Conservation (phyloP, 2,888 invertebrate species). For the Penaeus monodon region DNA sequence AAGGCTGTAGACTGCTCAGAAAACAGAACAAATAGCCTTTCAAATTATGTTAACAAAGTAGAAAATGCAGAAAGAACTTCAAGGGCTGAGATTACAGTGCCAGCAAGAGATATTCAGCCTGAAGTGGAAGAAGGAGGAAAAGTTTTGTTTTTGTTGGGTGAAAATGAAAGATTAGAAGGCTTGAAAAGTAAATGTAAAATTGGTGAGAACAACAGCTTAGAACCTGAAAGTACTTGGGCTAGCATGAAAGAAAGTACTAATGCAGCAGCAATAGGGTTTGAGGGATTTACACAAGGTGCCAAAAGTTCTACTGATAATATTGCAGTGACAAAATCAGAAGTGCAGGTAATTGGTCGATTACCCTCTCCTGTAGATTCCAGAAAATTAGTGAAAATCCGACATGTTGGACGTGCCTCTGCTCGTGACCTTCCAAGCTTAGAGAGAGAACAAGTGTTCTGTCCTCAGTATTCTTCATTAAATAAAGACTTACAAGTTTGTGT, state of each 20-base stretch:
- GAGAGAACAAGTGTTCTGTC: constrained; percentile 16
- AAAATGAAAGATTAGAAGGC: constrained; percentile 27
- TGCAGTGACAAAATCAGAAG: neutral
- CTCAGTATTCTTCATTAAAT: constrained; percentile 29
- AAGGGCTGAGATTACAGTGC: constrained; percentile 36
- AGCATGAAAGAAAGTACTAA: neutral
- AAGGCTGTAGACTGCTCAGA: neutral
- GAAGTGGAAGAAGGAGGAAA: constrained; percentile 60
- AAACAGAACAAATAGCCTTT: neutral
- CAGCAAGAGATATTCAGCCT: constrained; percentile 51
- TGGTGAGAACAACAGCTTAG: neutral
- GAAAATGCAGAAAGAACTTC: constrained; percentile 15
- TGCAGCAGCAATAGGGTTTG: constrained; percentile 36
- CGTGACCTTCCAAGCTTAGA: constrained; percentile 35
- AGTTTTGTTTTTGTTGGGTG: constrained; percentile 53
- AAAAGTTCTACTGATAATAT: neutral
- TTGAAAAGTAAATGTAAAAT: neutral
- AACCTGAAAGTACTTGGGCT: neutral
- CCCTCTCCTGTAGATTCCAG: constrained; percentile 36
- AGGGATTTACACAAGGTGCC: constrained; percentile 4
- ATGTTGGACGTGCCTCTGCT: constrained; percentile 44
- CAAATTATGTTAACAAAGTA: neutral
- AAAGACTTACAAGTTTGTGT: neutral
- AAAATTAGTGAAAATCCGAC: constrained; percentile 25
- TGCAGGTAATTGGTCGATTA: constrained; percentile 10